Percentiles rank a stretch among this genome's conserved stretches.
phyloP scores from a whole-genome alignment of 53 echinoderm and acorn worm genomes.

The Echinarachnius parma region DNA sequence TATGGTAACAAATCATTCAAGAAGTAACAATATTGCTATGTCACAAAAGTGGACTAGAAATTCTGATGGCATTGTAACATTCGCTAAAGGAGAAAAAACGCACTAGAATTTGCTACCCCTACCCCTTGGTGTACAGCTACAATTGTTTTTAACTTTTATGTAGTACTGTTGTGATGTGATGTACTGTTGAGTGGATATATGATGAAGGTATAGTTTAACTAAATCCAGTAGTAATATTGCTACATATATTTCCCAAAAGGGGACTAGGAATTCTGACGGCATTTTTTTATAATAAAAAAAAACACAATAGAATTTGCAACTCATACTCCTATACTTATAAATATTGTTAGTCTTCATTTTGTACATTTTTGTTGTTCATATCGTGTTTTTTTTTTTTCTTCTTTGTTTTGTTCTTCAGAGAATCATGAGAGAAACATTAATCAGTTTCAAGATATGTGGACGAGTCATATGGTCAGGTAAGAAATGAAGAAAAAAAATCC shows the following conservation, averaged over 20 bases:
- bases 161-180: not conserved
- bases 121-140: not conserved
- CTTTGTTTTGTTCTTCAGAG: slow-evolving; percentile 39
- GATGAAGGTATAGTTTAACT: not conserved
- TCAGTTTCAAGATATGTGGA: slow-evolving; percentile 72
- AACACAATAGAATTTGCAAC: not conserved
- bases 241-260: not conserved
- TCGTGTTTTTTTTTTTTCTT: no score
- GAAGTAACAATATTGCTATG: no score
- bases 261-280: not conserved
- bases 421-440: slow-evolving; percentile 65
- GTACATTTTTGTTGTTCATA: no score
- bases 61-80: no score
- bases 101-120: not conserved
- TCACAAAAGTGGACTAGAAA: no score
- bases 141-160: not conserved
- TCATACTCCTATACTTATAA: no score
- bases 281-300: not conserved
- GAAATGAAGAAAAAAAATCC: no score
- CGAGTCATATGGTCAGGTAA: slow-evolving; percentile 70
- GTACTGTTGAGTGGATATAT: not conserved
- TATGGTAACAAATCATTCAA: slow-evolving; percentile 19
- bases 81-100: no score
- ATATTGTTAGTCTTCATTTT: no score
- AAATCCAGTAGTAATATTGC: no score